Conservation (phyloP, 2,113 vertebrate species). For the Pachycephala philippinensis region DNA sequence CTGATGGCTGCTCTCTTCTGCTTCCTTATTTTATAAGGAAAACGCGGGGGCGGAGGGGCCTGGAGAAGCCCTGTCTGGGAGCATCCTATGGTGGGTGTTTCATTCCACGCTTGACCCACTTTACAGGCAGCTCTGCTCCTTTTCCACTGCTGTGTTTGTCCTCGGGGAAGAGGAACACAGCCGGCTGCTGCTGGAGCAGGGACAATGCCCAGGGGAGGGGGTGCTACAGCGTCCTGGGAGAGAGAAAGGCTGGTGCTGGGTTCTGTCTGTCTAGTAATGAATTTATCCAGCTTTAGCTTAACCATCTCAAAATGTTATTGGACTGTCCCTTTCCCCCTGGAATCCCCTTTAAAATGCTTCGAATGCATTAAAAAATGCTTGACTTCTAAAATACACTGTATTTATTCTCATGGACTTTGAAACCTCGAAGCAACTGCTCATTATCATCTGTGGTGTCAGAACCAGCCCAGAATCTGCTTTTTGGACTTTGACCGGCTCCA, state of each 20-base stretch:
- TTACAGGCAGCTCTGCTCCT: not conserved
- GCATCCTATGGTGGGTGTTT: not conserved
- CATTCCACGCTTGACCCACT: not conserved
- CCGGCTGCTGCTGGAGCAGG: not conserved
- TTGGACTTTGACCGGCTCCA: not conserved
- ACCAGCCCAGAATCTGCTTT: not conserved
- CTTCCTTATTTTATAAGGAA: not conserved
- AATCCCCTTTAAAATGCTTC: not conserved
- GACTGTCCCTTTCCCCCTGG: not conserved
- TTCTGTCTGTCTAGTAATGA: not conserved
- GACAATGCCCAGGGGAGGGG: not conserved
- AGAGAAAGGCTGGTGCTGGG: not conserved
- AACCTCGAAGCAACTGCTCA: not conserved
- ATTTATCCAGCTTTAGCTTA: not conserved
- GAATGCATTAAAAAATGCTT: not conserved
- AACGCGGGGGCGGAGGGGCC: rapidly evolving
- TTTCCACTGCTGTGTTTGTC: not conserved
- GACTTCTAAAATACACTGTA: not conserved
- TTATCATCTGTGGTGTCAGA: not conserved
- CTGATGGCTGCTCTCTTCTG: not conserved
- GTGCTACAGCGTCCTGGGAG: not conserved
- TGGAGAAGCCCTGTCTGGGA: not conserved
- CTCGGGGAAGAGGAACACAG: not conserved
- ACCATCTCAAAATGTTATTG: not conserved
- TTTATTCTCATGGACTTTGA: not conserved